A percentile compares a stretch with the other conserved stretches of the same genome.
Conservation (phyloP, 2,888 invertebrate genomes). For the Agrenia bidenticulata region DNA sequence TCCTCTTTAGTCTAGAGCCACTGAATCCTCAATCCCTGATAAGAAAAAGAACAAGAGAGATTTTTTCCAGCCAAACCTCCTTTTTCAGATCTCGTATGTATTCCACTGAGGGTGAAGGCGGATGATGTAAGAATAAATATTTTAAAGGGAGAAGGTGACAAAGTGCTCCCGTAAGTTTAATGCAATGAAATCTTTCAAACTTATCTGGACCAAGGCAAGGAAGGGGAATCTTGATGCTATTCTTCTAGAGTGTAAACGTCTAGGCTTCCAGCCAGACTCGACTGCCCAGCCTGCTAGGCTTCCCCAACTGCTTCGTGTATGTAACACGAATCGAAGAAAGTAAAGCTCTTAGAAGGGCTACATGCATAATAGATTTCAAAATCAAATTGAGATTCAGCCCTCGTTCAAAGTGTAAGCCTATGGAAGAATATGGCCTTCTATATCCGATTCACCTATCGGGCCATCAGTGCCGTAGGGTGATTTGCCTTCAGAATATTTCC, state of each 20-base stretch:
- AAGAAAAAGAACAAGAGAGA: neutral
- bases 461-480: too few relatives aligned
- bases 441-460: neutral
- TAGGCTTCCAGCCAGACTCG: too few relatives aligned
- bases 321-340: constrained; percentile 14
- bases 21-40: too few relatives aligned
- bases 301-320: too few relatives aligned
- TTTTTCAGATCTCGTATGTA: neutral
- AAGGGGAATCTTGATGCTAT: neutral
- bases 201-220: constrained; percentile 35
- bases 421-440: constrained; percentile 2
- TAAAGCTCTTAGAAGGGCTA: constrained; percentile 13
- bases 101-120: constrained; percentile 9
- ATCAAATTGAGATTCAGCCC: constrained; percentile 41
- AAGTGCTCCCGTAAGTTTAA: constrained; percentile 38
- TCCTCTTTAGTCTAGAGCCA: too few relatives aligned
- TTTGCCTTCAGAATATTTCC: too few relatives aligned
- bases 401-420: constrained; percentile 31
- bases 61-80: neutral
- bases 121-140: constrained; percentile 40
- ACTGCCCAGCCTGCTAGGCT: too few relatives aligned
- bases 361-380: constrained; percentile 32
- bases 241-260: too few relatives aligned
- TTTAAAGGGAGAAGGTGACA: constrained; percentile 30
- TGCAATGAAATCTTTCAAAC: constrained; percentile 39